Percentiles rank a stretch among this genome's conserved stretches.
These are phyloP conservation scores for Orthonychiurus folsomi DNA, from an alignment of 2,888 invertebrate genomes.

Conservation along the genomic window DNA sequence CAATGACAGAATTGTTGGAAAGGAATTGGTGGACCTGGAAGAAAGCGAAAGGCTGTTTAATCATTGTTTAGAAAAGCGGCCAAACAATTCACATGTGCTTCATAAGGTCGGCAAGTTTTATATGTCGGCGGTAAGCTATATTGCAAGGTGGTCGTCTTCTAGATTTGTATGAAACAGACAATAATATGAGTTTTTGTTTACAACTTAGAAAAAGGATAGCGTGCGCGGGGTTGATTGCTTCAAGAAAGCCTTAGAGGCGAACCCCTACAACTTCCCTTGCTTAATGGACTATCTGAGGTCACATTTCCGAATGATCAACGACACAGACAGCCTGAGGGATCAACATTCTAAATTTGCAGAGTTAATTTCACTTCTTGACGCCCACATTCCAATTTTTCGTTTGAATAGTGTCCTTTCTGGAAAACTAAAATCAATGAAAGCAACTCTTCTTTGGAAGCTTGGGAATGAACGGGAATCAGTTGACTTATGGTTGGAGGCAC, in stretches of 20 bases:
- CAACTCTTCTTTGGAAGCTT: not conserved
- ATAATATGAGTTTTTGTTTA: not conserved
- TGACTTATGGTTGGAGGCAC: not conserved
- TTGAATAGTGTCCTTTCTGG: not conserved
- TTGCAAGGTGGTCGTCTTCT: not conserved
- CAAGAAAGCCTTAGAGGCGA: not conserved
- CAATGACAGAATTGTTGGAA: not conserved
- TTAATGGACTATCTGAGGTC: conserved; percentile 3
- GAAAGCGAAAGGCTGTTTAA: not conserved
- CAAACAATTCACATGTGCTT: not conserved
- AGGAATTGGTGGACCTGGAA: not conserved
- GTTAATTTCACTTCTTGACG: not conserved
- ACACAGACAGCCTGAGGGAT: not conserved
- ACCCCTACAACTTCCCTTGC: not conserved
- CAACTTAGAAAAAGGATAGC: not conserved
- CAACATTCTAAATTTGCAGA: not conserved
- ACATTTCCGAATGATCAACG: not conserved
- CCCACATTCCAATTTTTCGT: not conserved
- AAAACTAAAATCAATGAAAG: not conserved
- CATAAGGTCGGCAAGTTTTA: conserved; percentile 7
- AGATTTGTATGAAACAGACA: not conserved
- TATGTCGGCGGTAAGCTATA: not conserved
- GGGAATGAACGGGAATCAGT: not conserved
- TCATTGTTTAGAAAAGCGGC: not conserved
- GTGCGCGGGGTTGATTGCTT: not conserved